Conservation (phyloP, 2,888 invertebrate species). For the Anarsia innoxiella region DNA sequence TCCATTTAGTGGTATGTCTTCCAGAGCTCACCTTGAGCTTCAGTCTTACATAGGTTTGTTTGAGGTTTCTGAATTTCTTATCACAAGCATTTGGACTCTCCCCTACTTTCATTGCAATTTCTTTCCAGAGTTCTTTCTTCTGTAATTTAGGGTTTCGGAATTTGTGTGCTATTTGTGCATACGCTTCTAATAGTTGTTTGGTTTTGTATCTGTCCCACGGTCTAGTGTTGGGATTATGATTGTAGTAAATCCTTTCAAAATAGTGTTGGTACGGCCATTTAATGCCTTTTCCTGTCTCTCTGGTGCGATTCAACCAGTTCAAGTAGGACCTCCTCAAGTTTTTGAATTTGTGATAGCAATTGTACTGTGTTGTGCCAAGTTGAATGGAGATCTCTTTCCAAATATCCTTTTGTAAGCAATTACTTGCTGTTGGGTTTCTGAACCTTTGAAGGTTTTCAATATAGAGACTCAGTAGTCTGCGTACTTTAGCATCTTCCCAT, state of each 20-base stretch:
- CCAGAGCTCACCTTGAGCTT: constrained; percentile 44
- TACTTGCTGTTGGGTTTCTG: constrained; percentile 35
- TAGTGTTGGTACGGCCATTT: constrained; percentile 61
- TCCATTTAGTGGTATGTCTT: constrained; percentile 49
- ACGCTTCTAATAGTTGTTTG: constrained; percentile 45
- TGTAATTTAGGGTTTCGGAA: constrained; percentile 53
- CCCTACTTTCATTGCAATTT: constrained; percentile 20
- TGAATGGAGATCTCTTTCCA: constrained; percentile 58
- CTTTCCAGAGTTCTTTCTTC: constrained; percentile 46
- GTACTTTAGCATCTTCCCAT: constrained; percentile 58
- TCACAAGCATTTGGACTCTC: constrained; percentile 26
- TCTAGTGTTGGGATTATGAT: constrained; percentile 43
- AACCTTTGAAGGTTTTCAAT: constrained; percentile 54
- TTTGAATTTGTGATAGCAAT: constrained; percentile 64
- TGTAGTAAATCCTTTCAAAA: constrained; percentile 60
- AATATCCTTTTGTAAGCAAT: constrained; percentile 54
- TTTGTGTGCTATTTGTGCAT: constrained; percentile 49
- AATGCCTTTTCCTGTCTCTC: constrained; percentile 44
- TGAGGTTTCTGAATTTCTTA: constrained; percentile 61
- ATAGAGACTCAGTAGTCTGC: constrained; percentile 47
- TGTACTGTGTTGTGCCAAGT: constrained; percentile 53
- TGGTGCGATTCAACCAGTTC: constrained; percentile 46
- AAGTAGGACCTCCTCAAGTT: constrained; percentile 60
- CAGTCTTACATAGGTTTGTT: constrained; percentile 56
- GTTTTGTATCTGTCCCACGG: constrained; percentile 55